These are phyloP conservation scores for Drusus annulatus DNA, from an alignment of 1,140 invertebrate genomes.

Conservation along the genomic window DNA sequence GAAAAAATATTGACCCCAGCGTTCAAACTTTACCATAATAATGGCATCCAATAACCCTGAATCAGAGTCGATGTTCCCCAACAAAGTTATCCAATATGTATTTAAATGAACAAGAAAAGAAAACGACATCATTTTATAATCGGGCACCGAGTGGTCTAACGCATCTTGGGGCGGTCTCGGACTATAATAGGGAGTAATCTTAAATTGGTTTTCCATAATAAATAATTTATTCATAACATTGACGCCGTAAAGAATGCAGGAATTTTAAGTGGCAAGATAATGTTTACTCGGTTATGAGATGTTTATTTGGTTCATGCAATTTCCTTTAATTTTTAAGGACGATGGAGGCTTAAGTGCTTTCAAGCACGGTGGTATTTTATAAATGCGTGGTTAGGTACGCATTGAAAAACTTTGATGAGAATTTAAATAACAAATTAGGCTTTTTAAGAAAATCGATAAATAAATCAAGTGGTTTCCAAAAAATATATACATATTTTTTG, in stretches of 20 bases:
- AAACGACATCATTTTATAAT: conserved; percentile 8
- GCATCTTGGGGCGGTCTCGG: conserved; percentile 13
- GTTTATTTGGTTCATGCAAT: too few relatives aligned
- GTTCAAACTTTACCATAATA: not conserved
- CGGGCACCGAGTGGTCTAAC: not conserved
- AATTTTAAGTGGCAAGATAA: not conserved
- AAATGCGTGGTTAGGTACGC: too few relatives aligned
- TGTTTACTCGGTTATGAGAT: too few relatives aligned
- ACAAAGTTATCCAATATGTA: conserved; percentile 53
- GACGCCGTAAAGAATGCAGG: not conserved
- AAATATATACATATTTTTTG: too few relatives aligned
- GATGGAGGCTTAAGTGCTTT: too few relatives aligned
- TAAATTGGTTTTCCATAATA: conserved; percentile 16
- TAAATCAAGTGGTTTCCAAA: too few relatives aligned
- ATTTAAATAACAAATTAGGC: not conserved
- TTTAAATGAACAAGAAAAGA: conserved; percentile 50
- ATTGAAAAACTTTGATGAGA: too few relatives aligned
- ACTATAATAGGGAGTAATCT: not conserved
- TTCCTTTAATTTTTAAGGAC: too few relatives aligned
- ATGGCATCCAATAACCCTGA: conserved; percentile 45
- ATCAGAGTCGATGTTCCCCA: conserved; percentile 27
- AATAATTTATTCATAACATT: conserved; percentile 40
- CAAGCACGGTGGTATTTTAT: too few relatives aligned
- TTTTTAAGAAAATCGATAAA: not conserved
- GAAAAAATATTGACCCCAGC: too few relatives aligned